Conservation (phyloP, 2,113 vertebrate genomes). For the Saiga tatarica region DNA sequence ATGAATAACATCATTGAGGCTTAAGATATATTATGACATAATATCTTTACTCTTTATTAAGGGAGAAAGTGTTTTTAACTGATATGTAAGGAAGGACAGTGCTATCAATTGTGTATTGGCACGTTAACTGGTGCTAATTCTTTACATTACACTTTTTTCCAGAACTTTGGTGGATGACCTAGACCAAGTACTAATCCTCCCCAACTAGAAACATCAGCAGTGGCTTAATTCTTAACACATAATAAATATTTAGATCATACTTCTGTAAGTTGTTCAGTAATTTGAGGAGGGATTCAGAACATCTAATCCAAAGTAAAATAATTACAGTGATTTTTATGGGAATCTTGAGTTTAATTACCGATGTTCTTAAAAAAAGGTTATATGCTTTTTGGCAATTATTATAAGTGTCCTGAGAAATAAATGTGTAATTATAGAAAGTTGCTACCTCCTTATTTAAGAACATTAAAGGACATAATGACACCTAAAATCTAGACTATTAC, state of each 20-base stretch:
- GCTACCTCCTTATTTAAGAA: not conserved
- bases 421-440: not conserved
- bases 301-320: not conserved
- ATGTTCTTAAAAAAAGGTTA: not conserved
- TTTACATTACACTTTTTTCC: not conserved
- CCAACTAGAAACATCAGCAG: not conserved
- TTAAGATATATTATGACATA: not conserved
- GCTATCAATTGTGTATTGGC: not conserved
- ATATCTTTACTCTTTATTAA: not conserved
- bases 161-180: not conserved
- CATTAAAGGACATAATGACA: not conserved
- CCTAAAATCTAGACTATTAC: not conserved
- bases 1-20: not conserved
- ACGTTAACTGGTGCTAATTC: not conserved
- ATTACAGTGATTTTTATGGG: not conserved
- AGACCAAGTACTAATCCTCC: not conserved
- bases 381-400: not conserved
- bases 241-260: not conserved
- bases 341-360: not conserved
- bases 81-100: not conserved
- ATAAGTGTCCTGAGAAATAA: not conserved
- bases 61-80: not conserved
- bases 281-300: not conserved
- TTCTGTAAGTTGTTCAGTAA: not conserved
- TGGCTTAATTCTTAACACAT: not conserved